A percentile compares a stretch with the other conserved stretches of the same genome.
These are phyloP conservation scores for Thripadectes ignobilis DNA, from an alignment of 2,797 vertebrate genomes.

Conservation along the genomic window DNA sequence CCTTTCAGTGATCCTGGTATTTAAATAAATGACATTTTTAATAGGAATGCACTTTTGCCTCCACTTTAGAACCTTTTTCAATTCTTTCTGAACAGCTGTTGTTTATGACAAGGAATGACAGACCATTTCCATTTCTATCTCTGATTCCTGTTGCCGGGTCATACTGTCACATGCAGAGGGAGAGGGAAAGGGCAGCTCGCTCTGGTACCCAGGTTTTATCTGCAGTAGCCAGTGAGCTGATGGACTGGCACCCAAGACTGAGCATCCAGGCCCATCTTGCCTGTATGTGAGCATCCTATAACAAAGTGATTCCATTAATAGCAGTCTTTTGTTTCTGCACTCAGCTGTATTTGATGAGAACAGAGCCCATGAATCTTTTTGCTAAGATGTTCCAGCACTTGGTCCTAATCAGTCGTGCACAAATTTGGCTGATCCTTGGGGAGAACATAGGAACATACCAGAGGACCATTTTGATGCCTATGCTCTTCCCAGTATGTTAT, in stretches of 20 bases:
- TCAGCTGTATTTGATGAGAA: background rate
- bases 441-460: background rate
- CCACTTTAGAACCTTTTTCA: conserved; percentile 28
- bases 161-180: background rate
- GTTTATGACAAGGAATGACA: conserved; percentile 45
- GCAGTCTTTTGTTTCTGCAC: background rate
- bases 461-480: background rate
- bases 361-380: background rate
- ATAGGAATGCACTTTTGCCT: conserved; percentile 54
- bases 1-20: conserved; percentile 54
- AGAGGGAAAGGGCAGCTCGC: background rate
- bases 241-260: accelerated
- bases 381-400: background rate
- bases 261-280: background rate
- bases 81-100: conserved; percentile 12
- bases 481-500: background rate
- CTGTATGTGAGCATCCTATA: accelerated
- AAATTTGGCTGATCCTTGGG: background rate
- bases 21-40: conserved; percentile 67
- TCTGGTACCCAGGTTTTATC: background rate
- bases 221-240: background rate
- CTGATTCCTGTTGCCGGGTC: conserved; percentile 13
- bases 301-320: background rate
- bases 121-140: conserved; percentile 38
- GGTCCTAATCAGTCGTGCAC: background rate